A percentile compares a stretch with the other conserved stretches of the same genome.
These are phyloP conservation scores for Podotricha telesiphe DNA, from an alignment of 2,888 invertebrate species.

Conservation along the genomic window DNA sequence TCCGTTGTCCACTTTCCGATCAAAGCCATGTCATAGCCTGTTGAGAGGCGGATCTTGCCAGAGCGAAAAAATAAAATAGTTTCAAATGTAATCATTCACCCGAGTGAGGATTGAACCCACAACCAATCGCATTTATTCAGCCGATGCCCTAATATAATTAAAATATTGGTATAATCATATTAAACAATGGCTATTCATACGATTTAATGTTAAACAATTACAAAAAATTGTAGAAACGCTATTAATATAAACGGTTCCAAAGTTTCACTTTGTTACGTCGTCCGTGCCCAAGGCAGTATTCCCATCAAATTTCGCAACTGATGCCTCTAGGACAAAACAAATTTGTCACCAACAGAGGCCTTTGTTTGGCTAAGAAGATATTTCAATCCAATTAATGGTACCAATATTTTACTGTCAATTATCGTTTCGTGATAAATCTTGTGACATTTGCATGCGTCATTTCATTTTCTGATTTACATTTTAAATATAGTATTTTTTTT, in stretches of 20 bases:
- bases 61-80: too few relatives aligned
- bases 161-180: too few relatives aligned
- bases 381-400: slow-evolving; percentile 75
- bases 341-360: slow-evolving; percentile 71
- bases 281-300: slow-evolving; percentile 33
- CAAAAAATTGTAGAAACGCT: slow-evolving; percentile 12
- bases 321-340: slow-evolving; percentile 62
- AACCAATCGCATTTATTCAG: too few relatives aligned
- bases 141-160: too few relatives aligned
- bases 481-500: too few relatives aligned
- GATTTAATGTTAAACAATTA: slow-evolving; percentile 2
- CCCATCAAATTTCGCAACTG: slow-evolving; percentile 67
- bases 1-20: too few relatives aligned
- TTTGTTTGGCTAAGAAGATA: slow-evolving; percentile 75
- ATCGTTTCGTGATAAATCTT: slow-evolving; percentile 66
- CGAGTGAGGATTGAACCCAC: too few relatives aligned
- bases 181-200: not conserved
- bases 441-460: slow-evolving; percentile 45
- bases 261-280: slow-evolving; percentile 39
- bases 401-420: slow-evolving; percentile 73
- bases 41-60: too few relatives aligned
- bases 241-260: slow-evolving; percentile 21
- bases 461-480: slow-evolving; percentile 23
- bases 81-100: too few relatives aligned
- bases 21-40: too few relatives aligned